Conservation (phyloP, 2,113 vertebrate species). For the Toxostoma redivivum region DNA sequence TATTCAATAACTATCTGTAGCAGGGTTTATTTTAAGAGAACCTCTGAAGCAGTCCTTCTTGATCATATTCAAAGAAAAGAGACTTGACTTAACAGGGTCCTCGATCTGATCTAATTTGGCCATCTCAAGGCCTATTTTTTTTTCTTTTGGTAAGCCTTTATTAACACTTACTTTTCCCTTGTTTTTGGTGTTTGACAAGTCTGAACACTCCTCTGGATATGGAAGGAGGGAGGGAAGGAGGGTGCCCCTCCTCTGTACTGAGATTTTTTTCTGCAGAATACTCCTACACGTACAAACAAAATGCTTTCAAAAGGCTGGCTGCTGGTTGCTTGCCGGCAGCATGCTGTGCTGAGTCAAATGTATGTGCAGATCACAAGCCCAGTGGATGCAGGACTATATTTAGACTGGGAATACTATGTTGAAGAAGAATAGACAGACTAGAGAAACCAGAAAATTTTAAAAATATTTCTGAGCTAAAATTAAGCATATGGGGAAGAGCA, state of each 20-base stretch:
- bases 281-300: not conserved
- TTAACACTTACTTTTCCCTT: not conserved
- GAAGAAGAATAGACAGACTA: not conserved
- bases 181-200: slow-evolving; percentile 16
- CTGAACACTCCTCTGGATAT: slow-evolving; percentile 4
- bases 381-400: slow-evolving; percentile 43
- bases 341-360: slow-evolving; percentile 58
- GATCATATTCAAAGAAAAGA: not conserved
- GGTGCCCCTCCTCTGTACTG: not conserved
- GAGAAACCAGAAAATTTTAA: slow-evolving; percentile 13
- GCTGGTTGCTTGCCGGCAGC: slow-evolving; percentile 44
- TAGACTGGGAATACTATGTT: slow-evolving; percentile 25
- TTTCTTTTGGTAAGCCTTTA: not conserved
- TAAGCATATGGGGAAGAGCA: not conserved
- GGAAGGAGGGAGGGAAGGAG: not conserved
- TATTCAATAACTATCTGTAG: slow-evolving; percentile 16
- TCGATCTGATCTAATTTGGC: not conserved
- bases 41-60: not conserved
- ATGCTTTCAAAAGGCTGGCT: not conserved
- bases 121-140: not conserved
- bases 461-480: slow-evolving; percentile 40
- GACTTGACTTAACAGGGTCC: not conserved
- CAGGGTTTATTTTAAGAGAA: not conserved
- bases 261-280: not conserved
- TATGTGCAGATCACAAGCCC: slow-evolving; percentile 57